Percentiles rank a stretch among this genome's conserved stretches.
Evolutionary conservation across 2,888 invertebrate genomes (phyloP).

Genomic region (Teleiodes luculella): DNA sequence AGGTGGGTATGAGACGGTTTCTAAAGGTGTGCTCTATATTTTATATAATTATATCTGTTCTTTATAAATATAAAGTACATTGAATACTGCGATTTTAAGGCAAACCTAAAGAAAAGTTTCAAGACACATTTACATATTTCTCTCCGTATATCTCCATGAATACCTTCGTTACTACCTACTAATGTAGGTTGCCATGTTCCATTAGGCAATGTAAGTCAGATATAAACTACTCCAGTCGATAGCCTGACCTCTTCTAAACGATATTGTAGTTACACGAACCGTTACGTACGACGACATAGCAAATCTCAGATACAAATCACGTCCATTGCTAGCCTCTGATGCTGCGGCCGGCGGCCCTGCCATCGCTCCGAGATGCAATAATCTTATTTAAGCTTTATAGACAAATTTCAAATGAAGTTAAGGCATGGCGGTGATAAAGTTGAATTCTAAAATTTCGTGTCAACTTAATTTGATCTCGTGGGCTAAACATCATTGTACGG

Average conservation of each 20-base stretch:
- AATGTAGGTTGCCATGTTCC: no score
- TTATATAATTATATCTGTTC: no score
- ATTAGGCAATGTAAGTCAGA: no score
- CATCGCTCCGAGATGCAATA: not conserved
- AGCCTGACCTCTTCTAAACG: constrained; percentile 22
- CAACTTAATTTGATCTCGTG: not conserved
- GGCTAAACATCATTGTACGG: no score
- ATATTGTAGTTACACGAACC: constrained; percentile 30
- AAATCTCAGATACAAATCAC: constrained; percentile 44
- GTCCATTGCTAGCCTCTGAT: not conserved
- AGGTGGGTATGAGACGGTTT: not conserved
- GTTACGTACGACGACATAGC: constrained; percentile 36
- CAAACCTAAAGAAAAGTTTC: no score
- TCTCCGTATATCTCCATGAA: no score
- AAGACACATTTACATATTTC: no score
- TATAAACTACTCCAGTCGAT: not conserved
- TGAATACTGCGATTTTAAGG: no score
- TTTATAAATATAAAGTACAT: no score
- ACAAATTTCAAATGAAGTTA: not conserved
- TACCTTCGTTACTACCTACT: no score
- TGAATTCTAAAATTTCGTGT: not conserved
- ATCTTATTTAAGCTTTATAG: not conserved
- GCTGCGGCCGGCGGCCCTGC: not conserved
- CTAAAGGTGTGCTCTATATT: not conserved
- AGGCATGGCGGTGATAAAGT: not conserved